Base-by-base conservation (phyloP, 2,797 vertebrate genomes). In the Eutrigla gurnardus region DNA sequence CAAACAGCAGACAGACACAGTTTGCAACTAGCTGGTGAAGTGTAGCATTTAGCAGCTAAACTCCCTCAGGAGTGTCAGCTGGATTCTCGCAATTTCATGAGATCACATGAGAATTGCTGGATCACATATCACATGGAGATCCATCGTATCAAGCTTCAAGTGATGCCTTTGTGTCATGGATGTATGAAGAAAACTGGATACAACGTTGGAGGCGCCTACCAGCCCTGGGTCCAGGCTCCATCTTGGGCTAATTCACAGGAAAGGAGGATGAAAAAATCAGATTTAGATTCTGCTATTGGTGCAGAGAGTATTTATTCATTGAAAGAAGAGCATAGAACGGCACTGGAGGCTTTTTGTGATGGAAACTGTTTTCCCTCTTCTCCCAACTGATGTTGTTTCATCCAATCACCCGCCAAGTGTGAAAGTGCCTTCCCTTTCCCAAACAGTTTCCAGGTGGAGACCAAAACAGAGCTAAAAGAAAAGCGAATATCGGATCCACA, bases 381-480 rank as follows among this genome's bases (percentile, higher is more conserved):
- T 49, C 25, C 25, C 50, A 11, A 25, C 11, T 33, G 17, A 49
- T 18, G 18, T 25, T 25, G 18, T 18, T 53, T 32, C 10, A 52
- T 52, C 18, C 49, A 32, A 5, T 52, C 18, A 52, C 49, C 49
- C 32, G 49, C 49, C 25, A 53, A 3, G 11, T 33, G 13, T 12
- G 2, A 32, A 52, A 12, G 50, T 32, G 50, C 11, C 11, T 12
- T 18, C 57, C 57, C 37, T 59, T 59, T 59, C 25, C 12, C 12
- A 32, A 50, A 50, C 17, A 58, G 35, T 57, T 6, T 18, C 55
- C 55, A 40, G 55, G 45, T 53, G 40, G 25, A 15, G 39, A 43
- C 37, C 65, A 62, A 54, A 61, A 13, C 8, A 15, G 69, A 69
- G 54, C 12, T 37, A 39, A 49, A 54, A 76, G 8, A 25, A 46